Base-by-base conservation (phyloP, 2,888 invertebrate genomes). In the Physocephala rufipes region DNA sequence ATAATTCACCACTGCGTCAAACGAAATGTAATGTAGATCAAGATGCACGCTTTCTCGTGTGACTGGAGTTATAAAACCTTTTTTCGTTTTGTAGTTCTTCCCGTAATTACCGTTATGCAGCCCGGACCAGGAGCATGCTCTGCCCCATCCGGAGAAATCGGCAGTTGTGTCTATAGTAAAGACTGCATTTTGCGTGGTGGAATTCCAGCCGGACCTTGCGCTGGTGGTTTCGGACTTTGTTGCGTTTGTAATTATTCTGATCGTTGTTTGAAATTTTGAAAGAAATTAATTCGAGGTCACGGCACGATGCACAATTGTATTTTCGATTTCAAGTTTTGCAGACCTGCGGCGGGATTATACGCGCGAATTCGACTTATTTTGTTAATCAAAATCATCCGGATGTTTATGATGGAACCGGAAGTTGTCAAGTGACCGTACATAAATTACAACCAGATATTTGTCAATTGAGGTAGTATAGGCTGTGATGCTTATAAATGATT, bases 351-450 rank as follows among this genome's bases (percentile, higher is more conserved):
- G 92, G 91, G 66, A 89, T 90, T 0, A 91, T 93, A 0, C 88
- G 90, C 0, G 93, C 94, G 81, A 96, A 96, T 82, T 92, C 92
- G 1, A 95, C 95, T 0, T 94, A 95, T 80, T 96, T 96, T 83
- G 94, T 95, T 1, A 95, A 95, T 84, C 89, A 89, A 1, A 93
- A 93, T 73, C 94, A 94, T 85, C 95, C 95, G 0, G 88, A 88
- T 75, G 79, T 83, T 0, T 94, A 90, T 79, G 94, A 95, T 77
- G 92, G 90, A 0, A 93, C 93, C 0, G 93, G 93, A 0, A 95
- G 95, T 26, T 96, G 95, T 79, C 95, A 95, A 82, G 89, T 95
- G 5, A 95, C 94, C 0, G 88, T 96, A 13, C 84, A 92, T 64
- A 95, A 95, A 83, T 86, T 91, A 2, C 90, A 92, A 81, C 90